Conservation (phyloP, 2,888 invertebrate species). For the Brenthis ino region DNA sequence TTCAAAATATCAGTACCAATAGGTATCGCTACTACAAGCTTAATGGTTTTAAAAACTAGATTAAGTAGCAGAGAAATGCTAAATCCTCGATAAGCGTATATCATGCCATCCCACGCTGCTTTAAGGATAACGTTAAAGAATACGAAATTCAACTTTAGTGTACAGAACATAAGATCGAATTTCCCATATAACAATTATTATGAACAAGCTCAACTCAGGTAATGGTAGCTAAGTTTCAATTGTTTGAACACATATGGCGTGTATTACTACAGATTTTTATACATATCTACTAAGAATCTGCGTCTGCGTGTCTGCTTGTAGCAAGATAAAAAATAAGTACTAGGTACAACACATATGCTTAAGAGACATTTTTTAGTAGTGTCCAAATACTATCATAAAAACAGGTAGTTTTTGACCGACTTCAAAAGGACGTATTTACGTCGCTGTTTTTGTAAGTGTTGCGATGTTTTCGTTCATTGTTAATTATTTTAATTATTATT, state of each 20-base stretch:
- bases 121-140: conserved; percentile 22
- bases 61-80: conserved; percentile 79
- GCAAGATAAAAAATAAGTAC: no score
- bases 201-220: conserved; percentile 35
- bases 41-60: conserved; percentile 77
- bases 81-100: conserved; percentile 76
- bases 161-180: conserved; percentile 41
- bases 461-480: no score
- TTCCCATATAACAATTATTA: neutral
- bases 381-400: no score
- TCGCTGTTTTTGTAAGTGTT: no score
- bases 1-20: conserved; percentile 56
- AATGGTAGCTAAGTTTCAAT: conserved; percentile 46
- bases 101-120: conserved; percentile 73
- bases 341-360: no score
- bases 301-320: neutral
- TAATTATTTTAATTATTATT: no score
- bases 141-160: conserved; percentile 46
- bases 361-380: no score
- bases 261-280: conserved; percentile 21
- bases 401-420: no score
- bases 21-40: conserved; percentile 73
- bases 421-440: no score
- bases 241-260: conserved; percentile 30
- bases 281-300: conserved; percentile 10